Evolutionary conservation across 2,113 vertebrate genomes (phyloP).

Genomic region (Leucopsar rothschildi): DNA sequence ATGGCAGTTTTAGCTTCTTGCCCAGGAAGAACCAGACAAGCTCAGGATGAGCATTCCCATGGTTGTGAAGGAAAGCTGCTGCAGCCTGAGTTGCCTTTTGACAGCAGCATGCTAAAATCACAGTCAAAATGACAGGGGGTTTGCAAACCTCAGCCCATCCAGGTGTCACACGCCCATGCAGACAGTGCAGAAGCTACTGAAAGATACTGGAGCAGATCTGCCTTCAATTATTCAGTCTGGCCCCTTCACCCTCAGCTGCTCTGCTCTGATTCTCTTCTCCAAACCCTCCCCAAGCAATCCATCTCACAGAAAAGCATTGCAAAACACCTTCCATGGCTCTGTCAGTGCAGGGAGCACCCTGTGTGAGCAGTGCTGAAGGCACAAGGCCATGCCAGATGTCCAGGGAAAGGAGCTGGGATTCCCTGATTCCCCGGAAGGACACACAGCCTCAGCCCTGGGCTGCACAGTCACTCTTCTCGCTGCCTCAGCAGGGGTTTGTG

Average conservation of each 20-base stretch:
- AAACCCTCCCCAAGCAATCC: background rate
- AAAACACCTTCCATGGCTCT: background rate
- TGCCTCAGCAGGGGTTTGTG: background rate
- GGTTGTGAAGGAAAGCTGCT: background rate
- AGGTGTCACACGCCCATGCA: background rate
- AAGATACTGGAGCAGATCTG: background rate
- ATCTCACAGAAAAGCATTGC: background rate
- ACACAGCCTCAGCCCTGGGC: background rate
- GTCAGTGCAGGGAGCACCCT: background rate
- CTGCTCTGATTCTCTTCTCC: background rate
- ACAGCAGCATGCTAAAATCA: background rate
- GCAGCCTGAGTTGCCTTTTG: background rate
- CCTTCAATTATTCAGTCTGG: background rate
- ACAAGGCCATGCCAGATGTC: background rate
- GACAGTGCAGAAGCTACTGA: background rate
- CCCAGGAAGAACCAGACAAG: background rate
- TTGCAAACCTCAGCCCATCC: background rate
- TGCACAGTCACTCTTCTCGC: background rate
- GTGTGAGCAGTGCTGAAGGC: background rate
- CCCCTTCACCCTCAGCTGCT: background rate
- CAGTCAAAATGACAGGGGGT: background rate
- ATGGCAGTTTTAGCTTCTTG: background rate
- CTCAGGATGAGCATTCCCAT: accelerated
- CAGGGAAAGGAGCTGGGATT: background rate
- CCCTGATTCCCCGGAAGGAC: background rate